A percentile compares a stretch with the other conserved stretches of the same genome.
These are phyloP conservation scores for Napeogenes sylphis DNA, from an alignment of 2,888 invertebrate genomes.

Conservation along the genomic window DNA sequence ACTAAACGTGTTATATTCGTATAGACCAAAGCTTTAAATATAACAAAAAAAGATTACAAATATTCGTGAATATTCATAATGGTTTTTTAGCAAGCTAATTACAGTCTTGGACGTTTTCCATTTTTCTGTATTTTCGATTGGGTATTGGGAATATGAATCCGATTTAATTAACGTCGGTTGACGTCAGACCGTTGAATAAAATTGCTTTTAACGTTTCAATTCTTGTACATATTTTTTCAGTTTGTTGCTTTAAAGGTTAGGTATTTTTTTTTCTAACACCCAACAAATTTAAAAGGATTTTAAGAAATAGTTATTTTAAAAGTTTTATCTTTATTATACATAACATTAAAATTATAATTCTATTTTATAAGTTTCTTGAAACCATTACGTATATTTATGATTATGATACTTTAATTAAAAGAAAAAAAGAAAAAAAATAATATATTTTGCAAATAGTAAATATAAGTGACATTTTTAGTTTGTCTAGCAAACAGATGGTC, in stretches of 20 bases:
- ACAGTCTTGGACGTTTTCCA: slow-evolving; percentile 47
- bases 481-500: no score
- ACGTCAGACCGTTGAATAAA: slow-evolving; percentile 30
- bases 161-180: slow-evolving; percentile 46
- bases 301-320: no score
- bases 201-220: slow-evolving; percentile 30
- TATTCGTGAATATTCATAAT: slow-evolving; percentile 48
- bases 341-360: no score
- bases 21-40: not conserved
- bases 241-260: slow-evolving; percentile 1
- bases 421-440: no score
- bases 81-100: slow-evolving; percentile 42
- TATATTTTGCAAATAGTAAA: no score
- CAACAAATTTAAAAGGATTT: no score
- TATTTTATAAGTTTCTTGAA: no score
- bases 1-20: no score
- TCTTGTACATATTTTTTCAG: slow-evolving; percentile 12
- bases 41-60: slow-evolving; percentile 2
- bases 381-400: no score
- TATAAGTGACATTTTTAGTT: no score
- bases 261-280: not conserved
- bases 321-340: no score
- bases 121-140: slow-evolving; percentile 49
- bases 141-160: slow-evolving; percentile 50
- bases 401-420: no score